Evolutionary conservation across 1,140 invertebrate genomes (phyloP).

Genomic region (Pygmarrhopalites habei): DNA sequence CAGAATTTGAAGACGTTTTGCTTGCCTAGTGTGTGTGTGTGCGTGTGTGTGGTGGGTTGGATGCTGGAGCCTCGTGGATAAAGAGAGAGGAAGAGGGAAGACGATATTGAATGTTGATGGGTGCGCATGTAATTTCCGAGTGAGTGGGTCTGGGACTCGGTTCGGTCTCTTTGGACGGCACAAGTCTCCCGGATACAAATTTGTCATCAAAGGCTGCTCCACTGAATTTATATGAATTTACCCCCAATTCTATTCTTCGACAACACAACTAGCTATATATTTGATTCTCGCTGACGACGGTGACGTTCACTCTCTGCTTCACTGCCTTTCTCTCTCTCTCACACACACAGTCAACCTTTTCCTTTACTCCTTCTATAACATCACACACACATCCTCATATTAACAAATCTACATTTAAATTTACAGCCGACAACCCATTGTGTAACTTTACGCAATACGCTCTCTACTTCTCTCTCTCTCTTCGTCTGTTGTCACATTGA

Average conservation of each 20-base stretch:
- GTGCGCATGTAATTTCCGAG: constrained; percentile 38
- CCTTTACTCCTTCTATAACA: no score
- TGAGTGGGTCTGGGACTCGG: constrained; percentile 24
- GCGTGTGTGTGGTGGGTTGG: no score
- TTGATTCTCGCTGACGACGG: constrained; percentile 3
- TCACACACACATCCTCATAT: not conserved
- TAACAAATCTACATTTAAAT: not conserved
- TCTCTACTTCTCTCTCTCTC: no score
- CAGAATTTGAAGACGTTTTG: no score
- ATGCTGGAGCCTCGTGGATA: no score
- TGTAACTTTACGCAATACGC: no score
- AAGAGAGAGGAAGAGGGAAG: no score
- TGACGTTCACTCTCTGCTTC: not conserved
- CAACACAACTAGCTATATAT: not conserved
- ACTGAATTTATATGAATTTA: constrained; percentile 36
- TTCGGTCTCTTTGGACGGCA: constrained; percentile 29
- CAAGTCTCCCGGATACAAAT: constrained; percentile 30
- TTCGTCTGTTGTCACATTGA: not conserved
- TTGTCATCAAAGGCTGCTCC: constrained; percentile 35
- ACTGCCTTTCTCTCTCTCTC: constrained; percentile 1
- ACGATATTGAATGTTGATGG: constrained; percentile 17
- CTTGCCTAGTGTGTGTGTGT: no score
- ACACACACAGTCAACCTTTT: not conserved
- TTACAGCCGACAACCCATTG: no score
- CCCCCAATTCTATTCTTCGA: constrained; percentile 17